phyloP scores from a whole-genome alignment of 2,113 vertebrate genomes.

The Cygnus buccinator region DNA sequence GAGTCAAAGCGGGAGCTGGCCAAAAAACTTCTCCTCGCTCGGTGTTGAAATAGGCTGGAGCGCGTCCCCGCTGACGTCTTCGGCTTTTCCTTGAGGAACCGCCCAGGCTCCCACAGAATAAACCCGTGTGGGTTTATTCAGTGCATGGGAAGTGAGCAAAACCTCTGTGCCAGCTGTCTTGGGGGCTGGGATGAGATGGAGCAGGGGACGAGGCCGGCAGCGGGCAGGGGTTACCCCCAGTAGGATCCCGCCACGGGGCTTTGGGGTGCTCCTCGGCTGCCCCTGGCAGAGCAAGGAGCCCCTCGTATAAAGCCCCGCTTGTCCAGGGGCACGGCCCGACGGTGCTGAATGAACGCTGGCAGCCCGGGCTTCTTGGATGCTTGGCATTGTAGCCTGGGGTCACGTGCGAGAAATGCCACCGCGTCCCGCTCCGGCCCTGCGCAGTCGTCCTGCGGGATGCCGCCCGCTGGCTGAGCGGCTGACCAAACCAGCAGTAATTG shows the following conservation, averaged over 20 bases:
- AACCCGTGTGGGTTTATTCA: background rate
- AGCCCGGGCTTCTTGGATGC: background rate
- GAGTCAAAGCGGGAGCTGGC: background rate
- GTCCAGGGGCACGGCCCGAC: background rate
- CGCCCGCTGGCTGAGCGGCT: background rate
- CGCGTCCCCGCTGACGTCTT: background rate
- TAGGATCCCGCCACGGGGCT: background rate
- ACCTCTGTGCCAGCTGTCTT: background rate
- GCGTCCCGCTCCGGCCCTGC: background rate
- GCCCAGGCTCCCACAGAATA: background rate
- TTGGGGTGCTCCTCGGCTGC: background rate
- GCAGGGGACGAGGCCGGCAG: background rate
- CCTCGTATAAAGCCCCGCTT: constrained; percentile 32
- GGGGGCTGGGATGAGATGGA: background rate
- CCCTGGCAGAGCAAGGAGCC: background rate
- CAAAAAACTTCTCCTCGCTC: background rate
- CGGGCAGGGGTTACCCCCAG: background rate
- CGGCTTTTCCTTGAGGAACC: constrained; percentile 2
- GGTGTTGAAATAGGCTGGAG: background rate
- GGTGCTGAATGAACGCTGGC: constrained; percentile 10
- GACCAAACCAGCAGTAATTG: background rate
- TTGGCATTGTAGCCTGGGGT: constrained; percentile 7
- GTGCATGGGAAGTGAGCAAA: background rate
- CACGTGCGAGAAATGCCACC: background rate
- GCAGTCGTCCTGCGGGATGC: background rate